Evolutionary conservation across 2,797 vertebrate genomes (phyloP), one percentile per base, ranked within the genome.

Genomic region (Mus caroli): DNA sequence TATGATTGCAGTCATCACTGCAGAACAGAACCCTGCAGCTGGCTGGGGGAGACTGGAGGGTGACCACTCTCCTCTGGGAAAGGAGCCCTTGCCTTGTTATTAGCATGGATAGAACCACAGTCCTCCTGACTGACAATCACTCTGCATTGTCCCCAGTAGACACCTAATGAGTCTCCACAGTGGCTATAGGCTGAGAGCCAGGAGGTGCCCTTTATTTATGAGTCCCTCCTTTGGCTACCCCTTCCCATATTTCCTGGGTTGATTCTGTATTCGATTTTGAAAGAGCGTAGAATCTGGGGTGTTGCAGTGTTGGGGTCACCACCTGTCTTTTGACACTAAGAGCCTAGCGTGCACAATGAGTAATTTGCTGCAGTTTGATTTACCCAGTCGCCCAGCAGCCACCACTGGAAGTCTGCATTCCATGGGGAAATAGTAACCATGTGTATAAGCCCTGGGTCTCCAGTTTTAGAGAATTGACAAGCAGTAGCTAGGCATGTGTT

Each of bases 111-210:
- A 0, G 13, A 34, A 79, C 12, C 2, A 9, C 52, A 24, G 58
- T 76, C 26, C 24, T 10, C 26, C 37, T 78, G 15, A 9, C 6
- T 0, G 31, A 88, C 9, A 69, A 50, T 50, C 50, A 50, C 50
- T 50, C 50, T 50, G 12, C 58, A 31, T 14, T 15, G 22, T 92
- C 71, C 7, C 0, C 0, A 10, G 54, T 73, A 31, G 94, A 52
- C 1, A 3, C 87, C 79, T 78, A 34, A 31, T 5, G 11, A 2
- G 4, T 62, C 43, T 37, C 17, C 0, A 1, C 1, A 1, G 9
- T 91, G 67, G 54, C 52, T 17, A 11, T 5, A 1, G 4, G 75
- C 37, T 34, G 8, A 60, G 56, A 60, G 11, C 67, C 26, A 22
- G 22, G 71, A 71, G 13, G 40, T 13, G 20, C 50, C 14, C 13